These are phyloP conservation scores for Agelas oroides DNA, from an alignment of 37 sponge, comb jelly and placozoan species.

Conservation along the genomic window DNA sequence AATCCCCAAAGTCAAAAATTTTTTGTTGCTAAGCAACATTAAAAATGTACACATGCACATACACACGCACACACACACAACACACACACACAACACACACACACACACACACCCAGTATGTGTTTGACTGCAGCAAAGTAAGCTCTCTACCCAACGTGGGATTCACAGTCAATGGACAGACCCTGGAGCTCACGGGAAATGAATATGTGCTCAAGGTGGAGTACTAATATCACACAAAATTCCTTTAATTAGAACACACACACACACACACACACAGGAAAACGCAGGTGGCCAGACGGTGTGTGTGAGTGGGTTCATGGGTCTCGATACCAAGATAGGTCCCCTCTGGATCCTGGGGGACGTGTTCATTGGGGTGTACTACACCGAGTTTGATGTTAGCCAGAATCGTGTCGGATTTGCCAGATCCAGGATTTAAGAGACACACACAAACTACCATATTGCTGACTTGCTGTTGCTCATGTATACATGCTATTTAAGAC, in stretches of 20 bases:
- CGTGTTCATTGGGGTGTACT: conserved; percentile 91
- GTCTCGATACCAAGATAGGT: conserved; percentile 74
- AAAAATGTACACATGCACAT: no score
- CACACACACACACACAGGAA: conserved; percentile 8
- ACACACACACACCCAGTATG: conserved; percentile 41
- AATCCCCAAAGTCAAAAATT: no score
- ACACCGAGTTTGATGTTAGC: conserved; percentile 91
- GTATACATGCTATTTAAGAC: no score
- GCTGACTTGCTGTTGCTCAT: no score
- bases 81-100: no score
- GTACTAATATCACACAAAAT: no score
- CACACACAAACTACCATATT: background rate
- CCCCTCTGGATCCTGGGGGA: conserved; percentile 95
- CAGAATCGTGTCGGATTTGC: conserved; percentile 87
- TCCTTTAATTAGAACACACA: no score
- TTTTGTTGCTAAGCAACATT: no score
- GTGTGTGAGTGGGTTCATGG: conserved; percentile 90
- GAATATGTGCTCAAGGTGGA: conserved; percentile 82
- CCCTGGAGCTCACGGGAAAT: conserved; percentile 59
- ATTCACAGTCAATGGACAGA: conserved; percentile 63
- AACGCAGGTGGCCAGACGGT: background rate
- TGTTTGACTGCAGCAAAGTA: conserved; percentile 62
- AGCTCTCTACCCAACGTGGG: conserved; percentile 64
- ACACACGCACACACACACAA: no score
- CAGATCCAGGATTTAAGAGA: conserved; percentile 16